These are phyloP conservation scores for Cygnus buccinator DNA, from an alignment of 2,113 vertebrate species.

Conservation along the genomic window DNA sequence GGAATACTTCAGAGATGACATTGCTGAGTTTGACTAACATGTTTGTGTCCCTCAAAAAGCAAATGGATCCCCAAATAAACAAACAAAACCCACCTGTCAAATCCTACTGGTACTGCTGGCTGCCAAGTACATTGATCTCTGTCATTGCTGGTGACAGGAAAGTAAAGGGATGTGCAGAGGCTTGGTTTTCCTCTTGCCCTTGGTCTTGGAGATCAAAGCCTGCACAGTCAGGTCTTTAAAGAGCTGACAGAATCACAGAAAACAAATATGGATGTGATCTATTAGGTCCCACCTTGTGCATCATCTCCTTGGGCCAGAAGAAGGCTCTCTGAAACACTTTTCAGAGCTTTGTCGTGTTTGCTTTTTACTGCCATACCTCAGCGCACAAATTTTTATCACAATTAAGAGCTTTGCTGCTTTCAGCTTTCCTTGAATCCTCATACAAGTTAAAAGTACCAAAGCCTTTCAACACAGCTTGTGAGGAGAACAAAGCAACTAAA, in stretches of 20 bases:
- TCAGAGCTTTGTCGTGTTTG: neutral
- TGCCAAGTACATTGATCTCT: neutral
- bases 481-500: neutral
- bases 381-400: neutral
- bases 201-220: slow-evolving; percentile 51
- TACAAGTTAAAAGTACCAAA: neutral
- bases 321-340: neutral
- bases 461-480: neutral
- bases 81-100: neutral
- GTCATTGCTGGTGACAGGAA: neutral
- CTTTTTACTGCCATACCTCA: neutral
- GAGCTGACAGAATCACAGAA: slow-evolving; percentile 34
- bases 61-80: neutral
- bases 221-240: neutral
- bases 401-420: slow-evolving; percentile 9
- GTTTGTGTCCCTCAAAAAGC: neutral
- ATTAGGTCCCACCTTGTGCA: neutral
- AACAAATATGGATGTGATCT: slow-evolving; percentile 16
- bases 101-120: neutral
- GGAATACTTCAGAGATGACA: neutral
- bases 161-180: neutral
- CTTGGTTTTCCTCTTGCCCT: slow-evolving; percentile 17
- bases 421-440: neutral
- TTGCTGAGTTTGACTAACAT: neutral
- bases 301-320: neutral